Conservation (phyloP, 2,113 vertebrate species). For the Melanostigma gelatinosum region DNA sequence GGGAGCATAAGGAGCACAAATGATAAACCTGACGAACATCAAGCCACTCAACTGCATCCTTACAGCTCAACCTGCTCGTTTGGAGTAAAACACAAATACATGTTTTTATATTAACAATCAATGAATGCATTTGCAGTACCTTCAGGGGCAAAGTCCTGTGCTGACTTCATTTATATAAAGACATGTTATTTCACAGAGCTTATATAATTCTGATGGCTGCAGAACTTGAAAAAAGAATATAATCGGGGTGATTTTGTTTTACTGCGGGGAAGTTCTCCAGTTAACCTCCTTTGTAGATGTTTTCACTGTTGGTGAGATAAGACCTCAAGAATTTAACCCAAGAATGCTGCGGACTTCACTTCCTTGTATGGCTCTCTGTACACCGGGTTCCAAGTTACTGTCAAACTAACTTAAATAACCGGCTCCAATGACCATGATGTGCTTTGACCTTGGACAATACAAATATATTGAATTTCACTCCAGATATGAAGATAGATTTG, state of each 20-base stretch:
- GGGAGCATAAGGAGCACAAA: not conserved
- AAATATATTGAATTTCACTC: conserved; percentile 10
- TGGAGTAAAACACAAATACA: not conserved
- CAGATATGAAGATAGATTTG: conserved; percentile 25
- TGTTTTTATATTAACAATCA: not conserved
- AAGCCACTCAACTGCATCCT: not conserved
- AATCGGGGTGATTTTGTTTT: not conserved
- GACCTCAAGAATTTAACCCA: conserved; percentile 36
- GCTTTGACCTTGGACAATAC: conserved; percentile 4
- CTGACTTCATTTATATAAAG: not conserved
- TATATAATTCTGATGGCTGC: not conserved
- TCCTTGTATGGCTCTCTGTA: conserved; percentile 58
- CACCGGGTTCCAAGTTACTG: conserved; percentile 14
- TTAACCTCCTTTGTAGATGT: conserved; percentile 14
- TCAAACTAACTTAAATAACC: conserved; percentile 39
- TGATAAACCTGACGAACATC: conserved; percentile 30
- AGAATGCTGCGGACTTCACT: conserved; percentile 26
- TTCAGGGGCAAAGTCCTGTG: not conserved
- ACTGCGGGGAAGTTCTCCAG: not conserved
- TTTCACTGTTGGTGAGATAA: conserved; percentile 45
- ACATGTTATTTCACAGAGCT: not conserved
- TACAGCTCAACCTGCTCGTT: not conserved
- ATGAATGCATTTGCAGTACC: not conserved
- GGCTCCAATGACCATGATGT: conserved; percentile 41
- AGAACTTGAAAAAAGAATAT: not conserved